These are phyloP conservation scores for Pterois miles DNA, from an alignment of 2,797 vertebrate species.

Conservation along the genomic window DNA sequence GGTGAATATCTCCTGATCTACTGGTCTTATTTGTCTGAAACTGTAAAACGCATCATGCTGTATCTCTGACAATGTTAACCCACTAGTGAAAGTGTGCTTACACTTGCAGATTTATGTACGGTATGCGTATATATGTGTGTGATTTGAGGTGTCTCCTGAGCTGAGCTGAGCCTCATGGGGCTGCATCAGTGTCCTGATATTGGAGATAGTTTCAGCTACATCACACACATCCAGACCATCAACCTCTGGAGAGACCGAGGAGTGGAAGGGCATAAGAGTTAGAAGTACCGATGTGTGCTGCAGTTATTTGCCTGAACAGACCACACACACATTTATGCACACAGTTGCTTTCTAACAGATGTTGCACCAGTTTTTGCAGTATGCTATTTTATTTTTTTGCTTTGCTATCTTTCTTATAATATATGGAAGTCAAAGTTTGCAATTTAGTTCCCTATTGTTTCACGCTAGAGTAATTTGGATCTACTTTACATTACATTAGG, in stretches of 20 bases:
- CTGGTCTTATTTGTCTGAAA: too few species aligned
- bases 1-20: too few species aligned
- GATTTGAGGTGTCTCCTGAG: neutral
- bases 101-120: neutral
- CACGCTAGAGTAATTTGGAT: neutral
- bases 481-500: neutral
- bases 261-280: neutral
- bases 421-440: neutral
- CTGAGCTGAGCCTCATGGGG: neutral
- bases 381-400: too few species aligned
- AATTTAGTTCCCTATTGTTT: neutral
- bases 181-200: neutral
- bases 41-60: too few species aligned
- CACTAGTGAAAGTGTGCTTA: too few species aligned
- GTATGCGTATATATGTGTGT: neutral
- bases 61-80: too few species aligned
- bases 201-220: neutral
- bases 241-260: neutral
- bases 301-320: slow-evolving; percentile 21
- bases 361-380: neutral
- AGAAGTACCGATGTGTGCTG: neutral
- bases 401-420: neutral
- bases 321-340: neutral
- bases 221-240: neutral
- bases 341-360: neutral